Evolutionary conservation across 2,113 vertebrate genomes (phyloP).

Genomic region (human): DNA sequence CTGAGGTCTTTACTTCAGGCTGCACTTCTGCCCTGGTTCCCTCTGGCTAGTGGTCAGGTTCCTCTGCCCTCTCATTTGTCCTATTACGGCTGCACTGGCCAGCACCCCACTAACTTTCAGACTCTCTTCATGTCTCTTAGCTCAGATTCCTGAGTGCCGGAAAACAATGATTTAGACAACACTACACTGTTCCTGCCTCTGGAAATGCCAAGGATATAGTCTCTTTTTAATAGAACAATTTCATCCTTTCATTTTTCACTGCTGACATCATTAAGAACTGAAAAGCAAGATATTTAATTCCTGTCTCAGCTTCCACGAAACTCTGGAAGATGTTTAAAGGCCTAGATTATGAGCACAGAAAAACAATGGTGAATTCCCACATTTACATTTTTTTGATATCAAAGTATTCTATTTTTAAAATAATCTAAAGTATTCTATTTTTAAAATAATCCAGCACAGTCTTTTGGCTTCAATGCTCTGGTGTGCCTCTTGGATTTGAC

Average conservation of each 20-base stretch:
- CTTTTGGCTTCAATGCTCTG: background rate
- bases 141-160: background rate
- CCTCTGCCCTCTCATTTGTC: background rate
- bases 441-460: background rate
- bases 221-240: background rate
- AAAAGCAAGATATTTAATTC: background rate
- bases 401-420: background rate
- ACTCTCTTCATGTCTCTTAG: background rate
- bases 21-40: background rate
- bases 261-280: background rate
- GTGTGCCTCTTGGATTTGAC: background rate
- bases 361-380: background rate
- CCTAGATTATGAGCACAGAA: background rate
- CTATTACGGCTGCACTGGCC: background rate
- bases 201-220: background rate
- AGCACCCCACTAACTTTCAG: background rate
- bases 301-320: background rate
- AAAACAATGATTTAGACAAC: background rate
- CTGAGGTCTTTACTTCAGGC: background rate
- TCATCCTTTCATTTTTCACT: background rate
- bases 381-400: background rate
- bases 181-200: background rate
- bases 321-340: background rate
- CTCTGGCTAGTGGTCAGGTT: background rate
- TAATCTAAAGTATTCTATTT: background rate